These are phyloP conservation scores for Lota lota DNA, from an alignment of 2,113 vertebrate species.

Conservation along the genomic window DNA sequence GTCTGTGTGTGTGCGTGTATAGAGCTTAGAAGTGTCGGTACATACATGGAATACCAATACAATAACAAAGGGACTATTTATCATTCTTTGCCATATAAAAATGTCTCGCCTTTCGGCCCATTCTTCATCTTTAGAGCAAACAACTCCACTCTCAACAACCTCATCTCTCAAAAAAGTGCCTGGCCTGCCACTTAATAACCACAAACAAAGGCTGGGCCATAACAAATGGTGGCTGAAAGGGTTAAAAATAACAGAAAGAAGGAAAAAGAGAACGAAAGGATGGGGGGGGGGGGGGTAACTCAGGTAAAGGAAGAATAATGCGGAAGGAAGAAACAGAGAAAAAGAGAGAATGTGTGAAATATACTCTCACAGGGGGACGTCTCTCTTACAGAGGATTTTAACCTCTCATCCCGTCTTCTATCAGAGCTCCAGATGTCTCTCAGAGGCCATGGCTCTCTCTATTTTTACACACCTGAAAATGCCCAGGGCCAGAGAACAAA, in stretches of 20 bases:
- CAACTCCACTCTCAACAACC: neutral
- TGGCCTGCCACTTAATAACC: neutral
- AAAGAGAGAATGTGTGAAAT: too few species aligned
- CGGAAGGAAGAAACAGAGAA: too few species aligned
- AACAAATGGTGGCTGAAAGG: neutral
- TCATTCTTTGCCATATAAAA: neutral
- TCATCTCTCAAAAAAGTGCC: neutral
- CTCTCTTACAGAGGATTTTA: too few species aligned
- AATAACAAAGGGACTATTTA: neutral
- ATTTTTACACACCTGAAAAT: too few species aligned
- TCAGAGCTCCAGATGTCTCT: too few species aligned
- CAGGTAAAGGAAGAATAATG: too few species aligned
- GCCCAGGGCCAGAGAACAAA: too few species aligned
- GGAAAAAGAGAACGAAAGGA: neutral
- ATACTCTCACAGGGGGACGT: too few species aligned
- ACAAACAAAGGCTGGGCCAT: neutral
- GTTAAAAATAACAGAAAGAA: neutral
- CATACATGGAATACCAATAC: neutral
- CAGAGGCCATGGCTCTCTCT: too few species aligned
- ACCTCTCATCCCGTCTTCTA: too few species aligned
- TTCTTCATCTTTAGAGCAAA: constrained; percentile 4
- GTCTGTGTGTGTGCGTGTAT: too few species aligned
- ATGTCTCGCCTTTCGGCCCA: neutral
- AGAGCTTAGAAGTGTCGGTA: neutral
- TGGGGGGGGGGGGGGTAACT: too few species aligned